Percentiles rank a stretch among this genome's conserved stretches.
Evolutionary conservation across 1,140 invertebrate species (phyloP).

Genomic region (Drosophila melanica): DNA sequence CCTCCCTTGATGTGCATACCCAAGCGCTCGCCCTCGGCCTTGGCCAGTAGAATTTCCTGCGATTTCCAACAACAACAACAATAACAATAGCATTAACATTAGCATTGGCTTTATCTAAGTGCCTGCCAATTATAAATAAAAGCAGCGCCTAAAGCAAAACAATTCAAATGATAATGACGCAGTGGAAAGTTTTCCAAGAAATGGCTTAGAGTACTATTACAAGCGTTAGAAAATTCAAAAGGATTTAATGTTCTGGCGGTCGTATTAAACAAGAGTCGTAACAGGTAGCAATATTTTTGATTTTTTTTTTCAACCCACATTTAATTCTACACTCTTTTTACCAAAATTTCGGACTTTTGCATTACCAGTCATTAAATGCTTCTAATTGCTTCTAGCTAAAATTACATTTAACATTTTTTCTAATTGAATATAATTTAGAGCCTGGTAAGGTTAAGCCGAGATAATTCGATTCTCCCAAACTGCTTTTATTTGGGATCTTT

Average conservation of each 20-base stretch:
- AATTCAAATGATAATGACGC: slow-evolving; percentile 43
- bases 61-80: slow-evolving; percentile 64
- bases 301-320: neutral
- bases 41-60: slow-evolving; percentile 95
- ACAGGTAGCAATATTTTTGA: neutral
- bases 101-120: slow-evolving; percentile 47
- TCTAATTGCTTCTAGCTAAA: too few relatives aligned
- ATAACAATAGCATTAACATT: slow-evolving; percentile 48
- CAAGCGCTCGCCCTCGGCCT: slow-evolving; percentile 95
- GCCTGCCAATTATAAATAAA: slow-evolving; percentile 56
- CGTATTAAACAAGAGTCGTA: slow-evolving; percentile 6
- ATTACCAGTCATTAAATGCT: neutral
- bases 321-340: too few relatives aligned
- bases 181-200: slow-evolving; percentile 27
- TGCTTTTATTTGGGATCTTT: too few relatives aligned
- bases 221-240: slow-evolving; percentile 42
- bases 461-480: too few relatives aligned
- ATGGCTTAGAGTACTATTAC: neutral
- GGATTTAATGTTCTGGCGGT: slow-evolving; percentile 18
- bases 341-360: too few relatives aligned
- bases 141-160: slow-evolving; percentile 30
- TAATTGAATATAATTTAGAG: too few relatives aligned
- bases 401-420: too few relatives aligned
- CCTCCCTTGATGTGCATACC: slow-evolving; percentile 99
- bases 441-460: too few relatives aligned